Evolutionary conservation across 2,888 invertebrate species (phyloP).

Genomic region (Melitaea athalia): DNA sequence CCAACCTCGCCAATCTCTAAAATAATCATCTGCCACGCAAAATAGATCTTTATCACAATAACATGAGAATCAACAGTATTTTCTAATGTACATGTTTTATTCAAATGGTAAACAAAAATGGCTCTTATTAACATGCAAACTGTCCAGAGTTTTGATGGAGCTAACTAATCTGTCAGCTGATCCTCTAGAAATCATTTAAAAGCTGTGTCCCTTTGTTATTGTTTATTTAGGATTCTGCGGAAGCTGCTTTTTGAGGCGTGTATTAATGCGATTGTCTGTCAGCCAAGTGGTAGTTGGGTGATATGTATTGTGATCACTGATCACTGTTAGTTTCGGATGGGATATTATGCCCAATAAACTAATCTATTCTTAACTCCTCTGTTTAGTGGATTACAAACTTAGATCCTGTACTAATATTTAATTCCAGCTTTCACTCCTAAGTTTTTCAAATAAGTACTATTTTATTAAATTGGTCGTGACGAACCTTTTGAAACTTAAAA

Average conservation of each 20-base stretch:
- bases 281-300: conserved; percentile 54
- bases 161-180: conserved; percentile 80
- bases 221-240: conserved; percentile 81
- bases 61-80: conserved; percentile 9
- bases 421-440: too few relatives aligned
- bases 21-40: conserved; percentile 20
- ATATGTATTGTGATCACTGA: conserved; percentile 18
- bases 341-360: not conserved
- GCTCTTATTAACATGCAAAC: conserved; percentile 25
- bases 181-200: conserved; percentile 78
- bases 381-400: not conserved
- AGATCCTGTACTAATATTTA: too few relatives aligned
- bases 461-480: too few relatives aligned
- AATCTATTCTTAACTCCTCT: not conserved
- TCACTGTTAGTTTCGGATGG: conserved; percentile 22
- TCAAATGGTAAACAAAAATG: conserved; percentile 20
- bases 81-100: conserved; percentile 1
- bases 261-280: conserved; percentile 75
- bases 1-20: conserved; percentile 44
- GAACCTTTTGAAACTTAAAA: too few relatives aligned
- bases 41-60: conserved; percentile 23
- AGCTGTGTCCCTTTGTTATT: conserved; percentile 78
- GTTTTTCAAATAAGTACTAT: too few relatives aligned
- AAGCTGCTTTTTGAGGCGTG: conserved; percentile 77
- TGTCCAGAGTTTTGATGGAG: conserved; percentile 52